A percentile compares a stretch with the other conserved stretches of the same genome.
Evolutionary conservation across 2,797 vertebrate species (phyloP).

Genomic region (Microhierax caerulescens): DNA sequence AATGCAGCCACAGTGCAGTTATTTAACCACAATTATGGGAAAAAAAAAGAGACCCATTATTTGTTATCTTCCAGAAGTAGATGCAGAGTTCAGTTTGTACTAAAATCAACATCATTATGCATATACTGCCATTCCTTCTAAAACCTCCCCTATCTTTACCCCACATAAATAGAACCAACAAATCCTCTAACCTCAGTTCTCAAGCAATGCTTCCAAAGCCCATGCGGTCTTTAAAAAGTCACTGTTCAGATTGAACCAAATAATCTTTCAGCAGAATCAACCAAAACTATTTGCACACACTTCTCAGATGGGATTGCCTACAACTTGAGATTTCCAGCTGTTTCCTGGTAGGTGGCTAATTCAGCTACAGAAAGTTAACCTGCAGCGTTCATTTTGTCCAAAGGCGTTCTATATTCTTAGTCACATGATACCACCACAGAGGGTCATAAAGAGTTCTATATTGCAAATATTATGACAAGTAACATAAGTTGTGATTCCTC

Average conservation of each 20-base stretch:
- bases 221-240: background rate
- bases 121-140: background rate
- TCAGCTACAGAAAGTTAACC: background rate
- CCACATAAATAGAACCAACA: background rate
- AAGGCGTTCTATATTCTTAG: background rate
- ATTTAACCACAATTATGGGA: background rate
- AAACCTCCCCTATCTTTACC: background rate
- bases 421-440: background rate
- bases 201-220: background rate
- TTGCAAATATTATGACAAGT: background rate
- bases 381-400: background rate
- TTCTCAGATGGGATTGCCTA: background rate
- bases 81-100: background rate
- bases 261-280: background rate
- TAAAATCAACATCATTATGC: background rate
- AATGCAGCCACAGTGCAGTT: background rate
- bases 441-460: background rate
- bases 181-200: background rate
- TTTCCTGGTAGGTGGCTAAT: background rate
- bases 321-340: background rate
- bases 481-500: background rate
- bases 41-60: background rate
- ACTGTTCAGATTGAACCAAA: background rate
- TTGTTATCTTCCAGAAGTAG: background rate
- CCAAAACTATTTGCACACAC: background rate